phyloP scores from a whole-genome alignment of 1,140 invertebrate species.

The Anagrus nilaparvatae region DNA sequence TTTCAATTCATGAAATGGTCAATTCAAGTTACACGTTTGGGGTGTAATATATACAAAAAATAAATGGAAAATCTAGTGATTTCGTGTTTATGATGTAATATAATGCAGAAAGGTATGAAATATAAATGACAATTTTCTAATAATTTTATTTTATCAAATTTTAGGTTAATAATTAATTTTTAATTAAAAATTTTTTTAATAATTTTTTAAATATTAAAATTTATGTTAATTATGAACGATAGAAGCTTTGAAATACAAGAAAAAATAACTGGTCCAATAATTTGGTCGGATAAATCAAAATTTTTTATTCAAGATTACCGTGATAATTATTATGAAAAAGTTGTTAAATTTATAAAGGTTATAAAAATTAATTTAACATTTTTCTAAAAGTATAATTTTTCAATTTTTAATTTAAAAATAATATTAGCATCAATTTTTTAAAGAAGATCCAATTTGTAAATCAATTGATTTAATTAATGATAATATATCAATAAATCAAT shows the following conservation, averaged over 20 bases:
- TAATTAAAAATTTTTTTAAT: conserved; percentile 1
- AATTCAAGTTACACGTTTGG: too few species aligned
- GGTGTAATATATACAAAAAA: too few species aligned
- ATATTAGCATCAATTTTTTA: conserved; percentile 41
- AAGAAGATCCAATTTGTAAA: conserved; percentile 40
- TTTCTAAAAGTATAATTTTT: conserved; percentile 5
- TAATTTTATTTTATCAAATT: too few species aligned
- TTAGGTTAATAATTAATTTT: neutral
- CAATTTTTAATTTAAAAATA: neutral
- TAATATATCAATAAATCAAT: conserved; percentile 41
- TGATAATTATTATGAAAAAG: conserved; percentile 45
- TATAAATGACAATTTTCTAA: neutral
- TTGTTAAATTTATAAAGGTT: conserved; percentile 45
- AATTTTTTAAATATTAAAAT: conserved; percentile 4
- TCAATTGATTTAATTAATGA: conserved; percentile 41
- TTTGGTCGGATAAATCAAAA: conserved; percentile 45
- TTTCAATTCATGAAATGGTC: too few species aligned
- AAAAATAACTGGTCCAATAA: conserved; percentile 45
- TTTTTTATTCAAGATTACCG: conserved; percentile 49
- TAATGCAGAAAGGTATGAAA: neutral
- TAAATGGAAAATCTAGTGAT: too few species aligned
- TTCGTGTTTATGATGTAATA: too few species aligned
- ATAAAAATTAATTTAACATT: neutral
- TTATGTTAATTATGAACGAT: neutral
- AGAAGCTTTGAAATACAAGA: conserved; percentile 11